These are phyloP conservation scores for Lanius collurio DNA, from an alignment of 2,113 vertebrate genomes.

Conservation along the genomic window DNA sequence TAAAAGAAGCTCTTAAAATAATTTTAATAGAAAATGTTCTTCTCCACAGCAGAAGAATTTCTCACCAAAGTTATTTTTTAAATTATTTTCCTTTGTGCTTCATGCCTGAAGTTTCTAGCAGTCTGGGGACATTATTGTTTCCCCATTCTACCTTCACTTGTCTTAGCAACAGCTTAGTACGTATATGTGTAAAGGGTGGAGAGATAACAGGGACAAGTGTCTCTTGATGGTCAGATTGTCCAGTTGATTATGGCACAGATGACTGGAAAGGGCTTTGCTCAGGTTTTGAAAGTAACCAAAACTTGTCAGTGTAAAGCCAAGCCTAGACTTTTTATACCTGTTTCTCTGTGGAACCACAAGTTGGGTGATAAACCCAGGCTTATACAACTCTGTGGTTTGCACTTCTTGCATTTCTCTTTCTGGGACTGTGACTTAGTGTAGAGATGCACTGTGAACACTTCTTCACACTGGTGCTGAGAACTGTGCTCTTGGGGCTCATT, in stretches of 20 bases:
- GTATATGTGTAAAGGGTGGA: background rate
- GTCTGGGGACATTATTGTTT: background rate
- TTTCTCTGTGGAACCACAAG: background rate
- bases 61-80: background rate
- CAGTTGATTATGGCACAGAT: background rate
- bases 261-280: background rate
- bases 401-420: background rate
- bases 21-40: background rate
- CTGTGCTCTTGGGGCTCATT: background rate
- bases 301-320: background rate
- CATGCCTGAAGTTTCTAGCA: background rate
- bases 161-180: background rate
- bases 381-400: background rate
- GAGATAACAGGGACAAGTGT: no score
- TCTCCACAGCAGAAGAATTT: background rate
- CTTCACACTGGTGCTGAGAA: background rate
- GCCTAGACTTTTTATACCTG: background rate
- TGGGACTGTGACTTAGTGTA: rapidly evolving
- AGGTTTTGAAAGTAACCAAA: background rate
- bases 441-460: background rate
- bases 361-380: background rate
- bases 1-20: background rate
- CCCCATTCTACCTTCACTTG: background rate
- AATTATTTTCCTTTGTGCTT: background rate
- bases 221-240: background rate